Conservation (phyloP, 2,888 invertebrate species). For the Isoperla grammatica region DNA sequence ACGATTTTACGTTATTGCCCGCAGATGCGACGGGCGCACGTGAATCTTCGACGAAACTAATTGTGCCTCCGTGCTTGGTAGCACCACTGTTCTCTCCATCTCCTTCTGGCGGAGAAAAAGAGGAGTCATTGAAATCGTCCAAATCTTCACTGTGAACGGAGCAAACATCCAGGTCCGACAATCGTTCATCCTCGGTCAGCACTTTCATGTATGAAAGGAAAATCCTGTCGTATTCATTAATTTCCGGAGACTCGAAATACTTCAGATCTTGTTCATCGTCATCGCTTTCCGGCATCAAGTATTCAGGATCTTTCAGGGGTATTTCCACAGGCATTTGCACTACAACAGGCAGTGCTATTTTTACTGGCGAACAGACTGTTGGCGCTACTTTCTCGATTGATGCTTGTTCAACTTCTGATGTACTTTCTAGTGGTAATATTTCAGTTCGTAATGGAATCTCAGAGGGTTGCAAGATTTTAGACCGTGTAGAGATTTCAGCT, state of each 20-base stretch:
- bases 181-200: constrained; percentile 9
- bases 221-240: neutral
- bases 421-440: too few relatives aligned
- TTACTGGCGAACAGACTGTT: neutral
- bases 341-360: neutral
- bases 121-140: neutral
- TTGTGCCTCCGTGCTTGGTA: too few relatives aligned
- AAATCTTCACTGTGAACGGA: neutral
- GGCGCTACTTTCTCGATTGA: too few relatives aligned
- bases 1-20: too few relatives aligned
- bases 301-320: neutral
- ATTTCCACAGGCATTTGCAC: neutral
- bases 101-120: too few relatives aligned
- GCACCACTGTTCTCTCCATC: too few relatives aligned
- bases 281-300: neutral
- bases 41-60: too few relatives aligned
- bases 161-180: constrained; percentile 7
- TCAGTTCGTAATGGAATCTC: too few relatives aligned
- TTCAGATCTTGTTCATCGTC: constrained; percentile 15
- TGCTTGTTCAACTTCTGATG: too few relatives aligned
- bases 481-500: too few relatives aligned
- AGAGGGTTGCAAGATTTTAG: too few relatives aligned
- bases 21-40: too few relatives aligned
- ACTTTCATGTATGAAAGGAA: constrained; percentile 11
- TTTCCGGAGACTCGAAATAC: constrained; percentile 6